These are phyloP conservation scores for Trachelus stipa DNA, from an alignment of 2,888 invertebrate species.

Conservation along the genomic window DNA sequence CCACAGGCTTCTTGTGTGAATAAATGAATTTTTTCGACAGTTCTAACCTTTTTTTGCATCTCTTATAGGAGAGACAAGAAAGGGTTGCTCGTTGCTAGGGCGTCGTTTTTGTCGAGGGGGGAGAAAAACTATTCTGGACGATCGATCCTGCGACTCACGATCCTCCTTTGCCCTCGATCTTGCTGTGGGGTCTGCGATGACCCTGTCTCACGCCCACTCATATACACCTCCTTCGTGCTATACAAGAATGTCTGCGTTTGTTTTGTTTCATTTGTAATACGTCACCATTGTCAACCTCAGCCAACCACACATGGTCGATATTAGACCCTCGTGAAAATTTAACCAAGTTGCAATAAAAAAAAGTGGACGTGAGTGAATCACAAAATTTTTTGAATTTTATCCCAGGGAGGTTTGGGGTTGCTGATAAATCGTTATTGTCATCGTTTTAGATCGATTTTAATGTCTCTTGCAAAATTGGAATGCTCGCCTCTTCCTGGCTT, in stretches of 20 bases:
- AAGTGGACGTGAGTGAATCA: neutral
- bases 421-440: neutral
- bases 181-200: neutral
- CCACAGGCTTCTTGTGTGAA: constrained; percentile 23
- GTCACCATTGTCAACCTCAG: neutral
- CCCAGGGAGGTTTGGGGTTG: neutral
- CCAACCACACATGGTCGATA: neutral
- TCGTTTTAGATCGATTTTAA: neutral
- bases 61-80: neutral
- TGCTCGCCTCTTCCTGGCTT: neutral
- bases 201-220: constrained; percentile 4
- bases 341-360: neutral
- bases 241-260: neutral
- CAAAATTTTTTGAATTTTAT: neutral
- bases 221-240: neutral
- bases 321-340: neutral
- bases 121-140: neutral
- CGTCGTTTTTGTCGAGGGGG: constrained; percentile 2
- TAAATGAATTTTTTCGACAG: constrained; percentile 34
- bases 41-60: neutral
- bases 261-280: neutral
- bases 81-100: constrained; percentile 2
- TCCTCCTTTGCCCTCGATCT: neutral
- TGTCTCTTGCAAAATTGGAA: neutral
- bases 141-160: constrained; percentile 2